Evolutionary conservation across 2,888 invertebrate genomes (phyloP).

Genomic region (Megamerina dolium): DNA sequence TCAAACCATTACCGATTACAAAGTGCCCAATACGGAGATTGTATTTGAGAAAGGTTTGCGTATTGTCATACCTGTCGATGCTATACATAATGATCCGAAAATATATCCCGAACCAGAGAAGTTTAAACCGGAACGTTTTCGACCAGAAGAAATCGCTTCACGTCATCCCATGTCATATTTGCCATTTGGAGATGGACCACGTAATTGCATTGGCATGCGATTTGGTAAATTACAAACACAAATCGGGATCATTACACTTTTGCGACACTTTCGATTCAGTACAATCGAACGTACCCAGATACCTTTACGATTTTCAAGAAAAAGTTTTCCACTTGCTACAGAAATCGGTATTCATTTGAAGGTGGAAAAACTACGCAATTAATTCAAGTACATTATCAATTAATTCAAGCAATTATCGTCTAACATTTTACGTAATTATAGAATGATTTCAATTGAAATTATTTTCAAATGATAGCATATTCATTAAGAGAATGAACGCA

Average conservation of each 20-base stretch:
- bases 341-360: constrained; percentile 24
- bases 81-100: constrained; percentile 56
- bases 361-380: too few species aligned
- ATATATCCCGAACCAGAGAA: constrained; percentile 57
- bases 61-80: constrained; percentile 52
- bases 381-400: too few species aligned
- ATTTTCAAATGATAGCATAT: too few species aligned
- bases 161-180: constrained; percentile 44
- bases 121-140: constrained; percentile 59
- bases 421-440: too few species aligned
- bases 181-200: constrained; percentile 43
- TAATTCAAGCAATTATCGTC: too few species aligned
- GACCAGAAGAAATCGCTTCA: constrained; percentile 52
- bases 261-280: constrained; percentile 31
- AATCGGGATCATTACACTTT: constrained; percentile 29
- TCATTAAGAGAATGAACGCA: too few species aligned
- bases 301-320: constrained; percentile 22
- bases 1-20: constrained; percentile 51
- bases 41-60: constrained; percentile 52
- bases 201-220: constrained; percentile 39
- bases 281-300: constrained; percentile 27
- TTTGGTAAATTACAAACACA: constrained; percentile 39
- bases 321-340: constrained; percentile 23
- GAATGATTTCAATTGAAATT: too few species aligned
- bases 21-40: constrained; percentile 48